Percentiles rank a stretch among this genome's conserved stretches.
These are phyloP conservation scores for Autographa gamma DNA, from an alignment of 2,888 invertebrate genomes.

Conservation along the genomic window DNA sequence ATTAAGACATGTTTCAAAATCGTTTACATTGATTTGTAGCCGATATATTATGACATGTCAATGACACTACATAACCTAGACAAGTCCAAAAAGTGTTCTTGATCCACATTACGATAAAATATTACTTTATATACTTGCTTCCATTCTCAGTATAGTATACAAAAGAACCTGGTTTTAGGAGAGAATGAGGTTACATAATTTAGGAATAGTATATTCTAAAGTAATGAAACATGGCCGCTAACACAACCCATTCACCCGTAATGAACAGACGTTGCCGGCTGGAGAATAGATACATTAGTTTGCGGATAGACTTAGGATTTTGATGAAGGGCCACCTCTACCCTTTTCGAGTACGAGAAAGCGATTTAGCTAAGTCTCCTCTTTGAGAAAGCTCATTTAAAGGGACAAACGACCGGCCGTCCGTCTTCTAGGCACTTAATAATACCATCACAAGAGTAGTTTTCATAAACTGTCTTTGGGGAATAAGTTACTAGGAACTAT, in stretches of 20 bases:
- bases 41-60: slow-evolving; percentile 18
- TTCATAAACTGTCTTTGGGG: slow-evolving; percentile 22
- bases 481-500: slow-evolving; percentile 14
- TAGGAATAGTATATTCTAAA: neutral
- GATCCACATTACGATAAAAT: neutral
- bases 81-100: slow-evolving; percentile 4
- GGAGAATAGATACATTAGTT: slow-evolving; percentile 28
- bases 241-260: slow-evolving; percentile 5
- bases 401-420: slow-evolving; percentile 43
- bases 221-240: neutral
- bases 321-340: slow-evolving; percentile 42
- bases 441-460: slow-evolving; percentile 37
- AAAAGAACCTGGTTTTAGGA: neutral
- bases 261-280: slow-evolving; percentile 16
- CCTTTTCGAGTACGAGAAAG: slow-evolving; percentile 44
- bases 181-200: slow-evolving; percentile 5
- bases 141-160: neutral
- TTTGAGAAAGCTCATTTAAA: slow-evolving; percentile 51
- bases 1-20: slow-evolving; percentile 22
- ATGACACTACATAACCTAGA: slow-evolving; percentile 29
- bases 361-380: slow-evolving; percentile 48
- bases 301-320: slow-evolving; percentile 37
- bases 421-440: slow-evolving; percentile 44
- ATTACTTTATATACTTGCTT: neutral
- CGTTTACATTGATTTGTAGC: slow-evolving; percentile 17